Evolutionary conservation across 2,888 invertebrate genomes (phyloP), one percentile per base, ranked within the genome.

Genomic region (Holacanthella duospinosa): DNA sequence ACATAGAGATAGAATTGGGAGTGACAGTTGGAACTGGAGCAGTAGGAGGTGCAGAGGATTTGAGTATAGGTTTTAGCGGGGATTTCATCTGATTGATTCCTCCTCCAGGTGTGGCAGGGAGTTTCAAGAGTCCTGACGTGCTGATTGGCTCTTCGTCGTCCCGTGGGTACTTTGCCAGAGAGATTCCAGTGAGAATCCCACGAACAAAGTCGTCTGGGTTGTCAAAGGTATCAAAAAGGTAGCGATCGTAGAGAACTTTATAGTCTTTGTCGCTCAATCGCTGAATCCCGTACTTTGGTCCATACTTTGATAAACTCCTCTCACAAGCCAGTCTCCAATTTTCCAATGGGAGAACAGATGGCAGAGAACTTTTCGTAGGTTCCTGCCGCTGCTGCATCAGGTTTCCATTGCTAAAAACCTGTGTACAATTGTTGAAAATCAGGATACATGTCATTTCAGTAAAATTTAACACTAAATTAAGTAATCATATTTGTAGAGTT

Each of bases 201-300:
- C 48, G 48, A 4, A n/a, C 48, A 21, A 48, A 48, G n/a, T 48
- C 48, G n/a, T 48, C 48, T n/a, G 48, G 48, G n/a, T 48, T 48
- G 21, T 48, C 48, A 48, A 48, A 48, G 16, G 48, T 48, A 21
- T 48, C 48, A 21, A 48, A 48, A 9, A 48, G 48, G 21, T 48
- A 48, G 12, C 48, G 12, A 21, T 48, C 48, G 48, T 48, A 48
- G 48, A 48, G 48, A 21, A 48, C 48, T 48, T 48, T 48, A 21
- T 48, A 48, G 19, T 48, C 48, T 48, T 48, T 9, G 21, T 48
- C 48, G 21, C 48, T 48, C 48, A 48, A 21, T 21, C 19, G 19
- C 4, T 48, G 19, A 4, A 48, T 48, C 12, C 48, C 48, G 48
- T 48, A 48, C 48, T 48, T 48, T 48, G 21, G 48, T 4, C 48